Evolutionary conservation across 2,888 invertebrate genomes (phyloP).

Genomic region (Thereva nobilitata): DNA sequence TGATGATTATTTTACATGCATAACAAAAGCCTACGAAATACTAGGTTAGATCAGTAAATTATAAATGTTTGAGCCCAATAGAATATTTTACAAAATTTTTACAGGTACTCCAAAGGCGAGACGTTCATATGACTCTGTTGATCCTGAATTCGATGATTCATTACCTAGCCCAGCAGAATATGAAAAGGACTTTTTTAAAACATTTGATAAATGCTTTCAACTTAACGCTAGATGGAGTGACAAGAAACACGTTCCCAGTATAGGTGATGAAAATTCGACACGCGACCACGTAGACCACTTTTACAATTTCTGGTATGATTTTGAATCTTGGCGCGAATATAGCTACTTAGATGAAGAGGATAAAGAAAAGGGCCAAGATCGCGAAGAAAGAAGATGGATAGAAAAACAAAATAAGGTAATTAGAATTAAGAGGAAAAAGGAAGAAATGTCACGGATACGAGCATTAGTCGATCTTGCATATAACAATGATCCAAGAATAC

Average conservation of each 20-base stretch:
- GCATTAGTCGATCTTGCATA: slow-evolving; percentile 93
- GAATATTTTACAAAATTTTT: slow-evolving; percentile 8
- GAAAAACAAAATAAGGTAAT: slow-evolving; percentile 97
- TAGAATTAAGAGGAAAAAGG: slow-evolving; percentile 91
- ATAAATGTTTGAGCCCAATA: not conserved
- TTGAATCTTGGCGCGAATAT: slow-evolving; percentile 98
- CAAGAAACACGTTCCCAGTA: slow-evolving; percentile 78
- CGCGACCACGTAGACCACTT: slow-evolving; percentile 89
- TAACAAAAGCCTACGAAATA: slow-evolving; percentile 95
- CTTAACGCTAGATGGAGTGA: slow-evolving; percentile 91
- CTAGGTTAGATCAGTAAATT: slow-evolving; percentile 63
- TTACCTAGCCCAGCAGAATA: slow-evolving; percentile 77
- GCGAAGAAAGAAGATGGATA: slow-evolving; percentile 96
- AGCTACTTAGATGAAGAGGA: slow-evolving; percentile 99
- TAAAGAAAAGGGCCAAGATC: slow-evolving; percentile 94
- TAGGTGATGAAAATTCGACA: slow-evolving; percentile 75
- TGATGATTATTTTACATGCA: slow-evolving; percentile 98
- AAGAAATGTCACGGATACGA: slow-evolving; percentile 92
- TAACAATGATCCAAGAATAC: slow-evolving; percentile 90
- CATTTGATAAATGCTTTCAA: slow-evolving; percentile 70
- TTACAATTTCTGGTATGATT: slow-evolving; percentile 98
- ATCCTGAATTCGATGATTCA: slow-evolving; percentile 89
- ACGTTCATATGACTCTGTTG: slow-evolving; percentile 94
- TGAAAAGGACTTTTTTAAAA: slow-evolving; percentile 78
- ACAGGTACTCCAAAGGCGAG: slow-evolving; percentile 76